These are phyloP conservation scores for Frankliniella intonsa DNA, from an alignment of 2,888 invertebrate species.

Conservation along the genomic window DNA sequence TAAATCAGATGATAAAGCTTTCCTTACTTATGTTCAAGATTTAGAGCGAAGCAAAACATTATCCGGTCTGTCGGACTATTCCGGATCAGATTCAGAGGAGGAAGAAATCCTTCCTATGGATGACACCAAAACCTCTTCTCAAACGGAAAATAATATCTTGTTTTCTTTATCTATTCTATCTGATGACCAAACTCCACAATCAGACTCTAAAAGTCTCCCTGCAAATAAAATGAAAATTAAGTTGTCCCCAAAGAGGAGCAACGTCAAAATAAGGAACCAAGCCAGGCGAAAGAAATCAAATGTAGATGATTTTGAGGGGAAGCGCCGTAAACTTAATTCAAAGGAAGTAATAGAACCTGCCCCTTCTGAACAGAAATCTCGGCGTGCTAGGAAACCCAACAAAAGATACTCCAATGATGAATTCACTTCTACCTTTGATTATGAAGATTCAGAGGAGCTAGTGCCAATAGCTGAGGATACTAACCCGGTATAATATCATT, in stretches of 20 bases:
- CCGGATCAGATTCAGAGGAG: background rate
- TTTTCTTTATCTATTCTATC: background rate
- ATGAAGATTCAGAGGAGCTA: background rate
- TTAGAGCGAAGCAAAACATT: background rate
- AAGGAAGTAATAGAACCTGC: background rate
- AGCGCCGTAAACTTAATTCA: background rate
- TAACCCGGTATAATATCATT: background rate
- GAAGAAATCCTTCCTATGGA: background rate
- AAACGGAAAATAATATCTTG: background rate
- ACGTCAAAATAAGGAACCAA: background rate
- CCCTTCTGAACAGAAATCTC: background rate
- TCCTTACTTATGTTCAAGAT: background rate
- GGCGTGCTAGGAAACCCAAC: constrained; percentile 10
- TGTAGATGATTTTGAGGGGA: background rate
- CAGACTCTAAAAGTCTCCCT: background rate
- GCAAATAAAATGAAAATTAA: background rate
- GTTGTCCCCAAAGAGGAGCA: background rate
- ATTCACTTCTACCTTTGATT: background rate
- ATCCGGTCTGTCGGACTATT: background rate
- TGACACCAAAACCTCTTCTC: background rate
- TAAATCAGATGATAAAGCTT: background rate
- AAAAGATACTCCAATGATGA: constrained; percentile 12
- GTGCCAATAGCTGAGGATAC: background rate
- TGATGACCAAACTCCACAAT: background rate
- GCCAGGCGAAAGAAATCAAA: background rate